phyloP scores from a whole-genome alignment of 2,888 invertebrate genomes.

The Dasysyrphus albostriatus region DNA sequence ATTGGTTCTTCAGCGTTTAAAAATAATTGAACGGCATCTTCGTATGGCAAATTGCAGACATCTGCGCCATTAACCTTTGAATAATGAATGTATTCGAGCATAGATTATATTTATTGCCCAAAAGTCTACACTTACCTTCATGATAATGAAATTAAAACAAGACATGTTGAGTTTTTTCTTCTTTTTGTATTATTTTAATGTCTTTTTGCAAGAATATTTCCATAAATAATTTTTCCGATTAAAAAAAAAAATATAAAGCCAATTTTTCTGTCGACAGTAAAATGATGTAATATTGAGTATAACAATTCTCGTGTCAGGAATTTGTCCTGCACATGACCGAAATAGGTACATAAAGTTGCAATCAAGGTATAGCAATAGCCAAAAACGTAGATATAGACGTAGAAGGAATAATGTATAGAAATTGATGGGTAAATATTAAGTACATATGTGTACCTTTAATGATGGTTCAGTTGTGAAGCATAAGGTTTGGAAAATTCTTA shows the following conservation, averaged over 20 bases:
- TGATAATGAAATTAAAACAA: slow-evolving; percentile 68
- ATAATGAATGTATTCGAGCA: slow-evolving; percentile 13
- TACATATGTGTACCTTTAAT: not conserved
- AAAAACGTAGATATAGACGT: not conserved
- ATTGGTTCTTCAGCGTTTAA: slow-evolving; percentile 85
- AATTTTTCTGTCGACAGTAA: slow-evolving; percentile 31
- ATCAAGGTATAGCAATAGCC: not conserved
- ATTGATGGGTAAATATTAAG: not conserved
- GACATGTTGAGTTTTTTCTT: slow-evolving; percentile 38
- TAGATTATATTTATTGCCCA: not conserved
- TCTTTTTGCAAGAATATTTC: not conserved
- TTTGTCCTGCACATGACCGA: slow-evolving; percentile 67
- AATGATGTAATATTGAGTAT: slow-evolving; percentile 37
- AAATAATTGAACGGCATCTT: slow-evolving; percentile 85
- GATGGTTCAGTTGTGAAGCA: too few relatives aligned
- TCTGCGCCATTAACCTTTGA: slow-evolving; percentile 86
- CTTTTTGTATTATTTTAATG: not conserved
- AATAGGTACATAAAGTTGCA: slow-evolving; percentile 14
- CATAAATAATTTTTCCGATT: not conserved
- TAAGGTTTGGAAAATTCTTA: not conserved
- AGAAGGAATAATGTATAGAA: not conserved
- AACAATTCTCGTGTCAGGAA: slow-evolving; percentile 11
- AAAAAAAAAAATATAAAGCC: slow-evolving; percentile 21
- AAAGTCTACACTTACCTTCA: slow-evolving; percentile 48
- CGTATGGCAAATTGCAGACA: slow-evolving; percentile 86